Evolutionary conservation across 2,888 invertebrate species (phyloP), one percentile per base, ranked within the genome.

Genomic region (Ophion slaviceki): DNA sequence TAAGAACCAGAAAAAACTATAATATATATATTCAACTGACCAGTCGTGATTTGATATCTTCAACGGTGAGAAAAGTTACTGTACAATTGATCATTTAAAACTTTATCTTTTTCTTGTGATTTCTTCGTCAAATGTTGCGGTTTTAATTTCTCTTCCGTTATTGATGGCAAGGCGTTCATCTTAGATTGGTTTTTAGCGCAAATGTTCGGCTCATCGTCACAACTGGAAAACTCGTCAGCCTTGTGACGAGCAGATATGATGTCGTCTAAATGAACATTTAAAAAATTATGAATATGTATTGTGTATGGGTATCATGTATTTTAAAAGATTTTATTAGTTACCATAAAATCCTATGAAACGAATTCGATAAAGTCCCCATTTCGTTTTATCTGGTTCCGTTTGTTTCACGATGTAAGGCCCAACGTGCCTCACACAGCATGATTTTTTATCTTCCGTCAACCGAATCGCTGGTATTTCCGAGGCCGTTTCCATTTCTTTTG

Each of bases 401-500:
- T 32, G 28, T 57, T 71, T 71, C 7, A 57, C 17, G 17, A 71
- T 71, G 32, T 71, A 24, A 17, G 71, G 71, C 32, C 57, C 57
- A 71, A 57, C 32, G 45, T 71, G 45, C 53, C 24, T 71, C 71
- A 45, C 14, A 10, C 71, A 71, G 57, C 57, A 57, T 71, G 45
- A 47, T 71, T 7, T 57, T 14, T 24, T 11, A 10, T 71, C 57
- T 20, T 17, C 40, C 2, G 45, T 24, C 45, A 71, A 71, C 57
- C 71, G 57, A 57, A 45, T 71, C 45, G 71, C 45, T 45, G 32
- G 71, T 45, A 57, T 45, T 45, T 71, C 57, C 32, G 57, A 57
- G 45, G 71, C 57, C n/a, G 71, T 47, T 71, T 57, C 71, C 17
- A 24, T 71, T 28, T 71, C 53, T 24, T 8, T 71, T 71, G 71